phyloP scores from a whole-genome alignment of 2,797 vertebrate genomes.

The Taeniopygia guttata region DNA sequence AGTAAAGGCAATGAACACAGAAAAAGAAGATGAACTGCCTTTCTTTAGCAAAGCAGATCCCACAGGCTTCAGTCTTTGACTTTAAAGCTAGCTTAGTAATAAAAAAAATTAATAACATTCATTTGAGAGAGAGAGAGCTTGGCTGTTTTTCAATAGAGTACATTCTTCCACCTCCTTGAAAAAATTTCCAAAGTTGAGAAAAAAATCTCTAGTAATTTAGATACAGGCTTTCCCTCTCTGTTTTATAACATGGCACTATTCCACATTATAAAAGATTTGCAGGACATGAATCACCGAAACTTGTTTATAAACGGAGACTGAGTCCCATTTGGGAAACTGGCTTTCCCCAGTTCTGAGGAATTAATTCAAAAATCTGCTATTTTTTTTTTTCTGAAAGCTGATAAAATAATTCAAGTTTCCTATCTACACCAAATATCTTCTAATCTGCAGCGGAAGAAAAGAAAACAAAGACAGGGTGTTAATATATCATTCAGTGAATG shows the following conservation, averaged over 20 bases:
- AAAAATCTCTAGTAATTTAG: conserved; percentile 28
- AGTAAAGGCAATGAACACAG: conserved; percentile 49
- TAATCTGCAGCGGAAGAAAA: not conserved
- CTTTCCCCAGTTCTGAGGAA: conserved; percentile 31
- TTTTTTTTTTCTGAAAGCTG: not conserved
- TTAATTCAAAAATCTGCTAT: conserved; percentile 14
- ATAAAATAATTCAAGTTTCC: not conserved
- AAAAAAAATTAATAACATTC: not conserved
- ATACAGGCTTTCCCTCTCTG: conserved; percentile 20
- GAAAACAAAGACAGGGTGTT: not conserved
- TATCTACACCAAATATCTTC: not conserved
- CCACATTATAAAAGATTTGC: conserved; percentile 2
- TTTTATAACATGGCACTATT: conserved; percentile 43
- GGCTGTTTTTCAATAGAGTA: not conserved
- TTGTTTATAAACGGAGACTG: not conserved
- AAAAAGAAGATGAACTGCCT: conserved; percentile 40
- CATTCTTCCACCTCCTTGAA: conserved; percentile 36
- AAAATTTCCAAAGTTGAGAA: conserved; percentile 24
- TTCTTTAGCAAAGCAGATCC: conserved; percentile 29
- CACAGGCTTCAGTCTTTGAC: not conserved
- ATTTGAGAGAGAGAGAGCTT: not conserved
- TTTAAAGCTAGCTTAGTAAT: conserved; percentile 13
- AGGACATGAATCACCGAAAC: conserved; percentile 46
- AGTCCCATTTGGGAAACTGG: conserved; percentile 28
- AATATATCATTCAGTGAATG: not conserved